A percentile compares a stretch with the other conserved stretches of the same genome.
Conservation (phyloP, 1,140 invertebrate species). For the Bombus haemorrhoidalis region DNA sequence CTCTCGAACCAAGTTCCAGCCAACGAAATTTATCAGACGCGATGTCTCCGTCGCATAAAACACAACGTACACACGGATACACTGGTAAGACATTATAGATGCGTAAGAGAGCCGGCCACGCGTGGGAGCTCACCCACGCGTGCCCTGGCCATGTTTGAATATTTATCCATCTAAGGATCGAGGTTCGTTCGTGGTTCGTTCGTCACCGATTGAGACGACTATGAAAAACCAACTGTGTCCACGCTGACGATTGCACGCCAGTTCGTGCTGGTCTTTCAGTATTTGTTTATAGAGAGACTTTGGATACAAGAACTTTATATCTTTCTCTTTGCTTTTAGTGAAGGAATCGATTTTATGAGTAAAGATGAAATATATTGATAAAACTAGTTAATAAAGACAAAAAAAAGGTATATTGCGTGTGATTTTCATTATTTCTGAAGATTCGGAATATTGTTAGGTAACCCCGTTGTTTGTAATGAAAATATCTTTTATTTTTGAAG, state of each 20-base stretch:
- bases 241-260: not conserved
- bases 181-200: not conserved
- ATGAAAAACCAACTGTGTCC: constrained; percentile 29
- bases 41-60: constrained; percentile 34
- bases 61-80: constrained; percentile 1
- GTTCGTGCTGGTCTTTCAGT: not conserved
- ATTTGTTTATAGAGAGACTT: not conserved
- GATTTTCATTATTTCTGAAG: too few relatives aligned
- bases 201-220: not conserved
- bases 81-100: constrained; percentile 51
- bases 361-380: too few relatives aligned
- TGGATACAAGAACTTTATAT: not conserved
- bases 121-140: constrained; percentile 67
- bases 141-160: constrained; percentile 58
- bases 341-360: not conserved
- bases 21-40: constrained; percentile 55
- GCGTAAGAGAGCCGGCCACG: constrained; percentile 49
- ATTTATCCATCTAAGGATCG: constrained; percentile 53
- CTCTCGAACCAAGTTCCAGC: not conserved
- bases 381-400: too few relatives aligned
- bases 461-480: too few relatives aligned
- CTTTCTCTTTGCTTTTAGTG: not conserved
- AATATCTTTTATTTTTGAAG: too few relatives aligned
- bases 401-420: too few relatives aligned
- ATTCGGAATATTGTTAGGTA: too few relatives aligned